These are phyloP conservation scores for Bujurquina vittata DNA, from an alignment of 2,113 vertebrate species.

Conservation along the genomic window DNA sequence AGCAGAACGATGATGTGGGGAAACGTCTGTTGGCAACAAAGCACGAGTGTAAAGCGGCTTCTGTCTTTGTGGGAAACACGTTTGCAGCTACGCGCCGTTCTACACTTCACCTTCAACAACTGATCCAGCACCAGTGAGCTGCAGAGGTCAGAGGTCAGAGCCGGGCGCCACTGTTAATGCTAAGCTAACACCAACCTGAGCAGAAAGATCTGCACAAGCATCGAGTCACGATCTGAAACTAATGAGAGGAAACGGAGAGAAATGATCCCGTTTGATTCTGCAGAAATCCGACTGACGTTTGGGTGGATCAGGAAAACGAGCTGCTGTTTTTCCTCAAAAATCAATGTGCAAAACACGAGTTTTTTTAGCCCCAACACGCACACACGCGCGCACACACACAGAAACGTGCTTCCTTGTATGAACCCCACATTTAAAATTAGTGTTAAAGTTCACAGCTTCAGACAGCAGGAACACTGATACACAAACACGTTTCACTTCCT, in stretches of 20 bases:
- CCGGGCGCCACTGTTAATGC: not conserved
- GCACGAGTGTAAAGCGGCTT: not conserved
- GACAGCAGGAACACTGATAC: not conserved
- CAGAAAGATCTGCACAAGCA: accelerated
- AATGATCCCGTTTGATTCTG: not conserved
- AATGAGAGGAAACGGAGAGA: accelerated
- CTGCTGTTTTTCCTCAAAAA: not conserved
- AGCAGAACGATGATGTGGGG: not conserved
- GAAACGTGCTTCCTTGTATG: not conserved
- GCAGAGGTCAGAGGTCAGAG: not conserved
- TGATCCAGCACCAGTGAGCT: accelerated
- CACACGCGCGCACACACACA: not conserved
- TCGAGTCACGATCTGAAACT: not conserved
- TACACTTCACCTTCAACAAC: not conserved
- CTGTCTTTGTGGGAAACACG: not conserved
- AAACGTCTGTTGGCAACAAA: accelerated
- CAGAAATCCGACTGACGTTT: not conserved
- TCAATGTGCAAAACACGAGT: not conserved
- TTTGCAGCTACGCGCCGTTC: accelerated
- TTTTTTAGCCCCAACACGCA: not conserved
- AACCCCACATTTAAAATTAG: not conserved
- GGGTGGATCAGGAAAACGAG: not conserved
- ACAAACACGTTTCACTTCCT: too few relatives aligned
- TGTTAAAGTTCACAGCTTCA: too few relatives aligned
- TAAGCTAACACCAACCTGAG: not conserved